These are phyloP conservation scores for Sylvia atricapilla DNA, from an alignment of 2,113 vertebrate species.

Conservation along the genomic window DNA sequence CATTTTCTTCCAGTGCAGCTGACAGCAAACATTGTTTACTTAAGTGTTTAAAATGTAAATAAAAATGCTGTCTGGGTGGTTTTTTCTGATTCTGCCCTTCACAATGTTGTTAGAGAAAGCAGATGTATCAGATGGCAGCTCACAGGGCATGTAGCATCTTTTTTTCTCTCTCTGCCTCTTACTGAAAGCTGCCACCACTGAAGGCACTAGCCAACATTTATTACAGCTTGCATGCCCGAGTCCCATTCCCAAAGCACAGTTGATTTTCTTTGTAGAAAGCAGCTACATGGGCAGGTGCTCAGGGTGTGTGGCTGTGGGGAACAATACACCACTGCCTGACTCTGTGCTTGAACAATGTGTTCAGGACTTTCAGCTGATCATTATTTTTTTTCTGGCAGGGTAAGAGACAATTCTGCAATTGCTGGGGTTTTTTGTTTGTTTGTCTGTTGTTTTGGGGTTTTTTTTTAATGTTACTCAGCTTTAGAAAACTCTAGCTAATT, in stretches of 20 bases:
- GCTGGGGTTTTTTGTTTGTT: neutral
- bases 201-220: neutral
- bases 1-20: neutral
- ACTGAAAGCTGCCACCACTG: neutral
- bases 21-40: neutral
- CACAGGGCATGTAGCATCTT: neutral
- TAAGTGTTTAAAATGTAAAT: neutral
- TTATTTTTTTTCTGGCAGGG: conserved; percentile 40
- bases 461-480: neutral
- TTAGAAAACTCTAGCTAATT: conserved; percentile 10
- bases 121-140: neutral
- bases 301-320: neutral
- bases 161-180: neutral
- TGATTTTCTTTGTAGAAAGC: neutral
- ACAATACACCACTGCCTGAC: neutral
- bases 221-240: neutral
- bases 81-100: neutral
- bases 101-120: neutral
- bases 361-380: neutral
- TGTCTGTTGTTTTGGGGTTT: neutral
- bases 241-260: neutral
- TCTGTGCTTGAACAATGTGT: neutral
- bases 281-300: neutral
- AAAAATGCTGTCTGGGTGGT: neutral
- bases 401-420: neutral